phyloP scores from a whole-genome alignment of 2,797 vertebrate genomes.

The Knipowitschia caucasica region DNA sequence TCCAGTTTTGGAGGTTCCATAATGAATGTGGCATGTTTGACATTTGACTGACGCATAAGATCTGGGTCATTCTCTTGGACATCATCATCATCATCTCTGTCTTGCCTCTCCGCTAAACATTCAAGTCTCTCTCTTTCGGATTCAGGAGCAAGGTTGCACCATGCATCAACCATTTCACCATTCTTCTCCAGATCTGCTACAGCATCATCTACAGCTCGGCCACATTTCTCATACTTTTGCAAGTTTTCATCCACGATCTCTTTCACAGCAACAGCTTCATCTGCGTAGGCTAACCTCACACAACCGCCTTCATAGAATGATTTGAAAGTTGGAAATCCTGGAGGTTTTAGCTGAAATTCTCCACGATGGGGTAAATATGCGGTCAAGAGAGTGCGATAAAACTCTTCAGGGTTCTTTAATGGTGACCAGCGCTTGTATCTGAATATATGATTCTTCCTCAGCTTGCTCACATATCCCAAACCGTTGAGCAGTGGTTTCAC shows the following conservation, averaged over 20 bases:
- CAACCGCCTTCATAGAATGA: constrained; percentile 4
- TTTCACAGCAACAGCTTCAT: background rate
- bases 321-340: too few relatives aligned
- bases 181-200: constrained; percentile 17
- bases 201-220: constrained; percentile 12
- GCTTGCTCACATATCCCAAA: constrained; percentile 19
- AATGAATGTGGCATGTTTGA: background rate
- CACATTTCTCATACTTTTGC: constrained; percentile 18
- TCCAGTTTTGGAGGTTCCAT: background rate
- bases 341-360: too few relatives aligned
- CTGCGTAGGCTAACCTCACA: constrained; percentile 11
- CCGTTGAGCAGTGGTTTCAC: constrained; percentile 14
- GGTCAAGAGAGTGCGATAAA: constrained; percentile 17
- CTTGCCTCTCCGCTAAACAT: constrained; percentile 8
- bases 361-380: constrained; percentile 15
- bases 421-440: constrained; percentile 15
- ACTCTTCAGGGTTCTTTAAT: constrained; percentile 19
- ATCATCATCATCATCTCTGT: background rate
- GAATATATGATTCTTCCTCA: constrained; percentile 5
- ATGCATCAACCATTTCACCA: constrained; percentile 14
- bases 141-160: too few relatives aligned
- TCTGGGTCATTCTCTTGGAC: constrained; percentile 25
- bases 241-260: constrained; percentile 14
- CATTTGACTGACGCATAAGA: background rate
- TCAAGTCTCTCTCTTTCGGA: constrained; percentile 15